phyloP scores from a whole-genome alignment of 1,140 invertebrate species.

The Drosophila orena region DNA sequence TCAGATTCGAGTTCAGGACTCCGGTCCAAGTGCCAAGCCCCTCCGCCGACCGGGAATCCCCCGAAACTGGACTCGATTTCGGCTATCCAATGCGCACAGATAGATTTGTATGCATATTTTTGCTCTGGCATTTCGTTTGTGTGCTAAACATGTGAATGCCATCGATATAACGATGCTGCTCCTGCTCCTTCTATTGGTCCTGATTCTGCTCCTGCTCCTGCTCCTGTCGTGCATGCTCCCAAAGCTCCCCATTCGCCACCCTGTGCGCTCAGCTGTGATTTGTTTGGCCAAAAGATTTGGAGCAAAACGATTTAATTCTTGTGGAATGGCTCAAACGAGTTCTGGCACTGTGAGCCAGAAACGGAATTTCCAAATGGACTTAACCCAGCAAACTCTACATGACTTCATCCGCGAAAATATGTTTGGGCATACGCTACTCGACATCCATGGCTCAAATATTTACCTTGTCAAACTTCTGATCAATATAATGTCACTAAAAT shows the following conservation, averaged over 20 bases:
- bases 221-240: slow-evolving; percentile 2
- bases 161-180: slow-evolving; percentile 76
- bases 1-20: slow-evolving; percentile 69
- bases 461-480: not conserved
- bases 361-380: slow-evolving; percentile 14
- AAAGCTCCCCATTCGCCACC: not conserved
- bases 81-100: slow-evolving; percentile 69
- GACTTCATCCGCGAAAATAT: not conserved
- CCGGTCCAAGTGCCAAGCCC: slow-evolving; percentile 6
- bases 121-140: slow-evolving; percentile 80
- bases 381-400: not conserved
- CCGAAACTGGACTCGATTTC: slow-evolving; percentile 53
- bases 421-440: too few relatives aligned
- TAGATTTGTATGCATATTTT: slow-evolving; percentile 81
- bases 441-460: not conserved
- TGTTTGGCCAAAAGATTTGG: slow-evolving; percentile 58
- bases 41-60: slow-evolving; percentile 6
- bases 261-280: slow-evolving; percentile 67
- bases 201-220: slow-evolving; percentile 37
- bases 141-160: slow-evolving; percentile 79
- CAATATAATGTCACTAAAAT: not conserved
- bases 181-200: slow-evolving; percentile 17
- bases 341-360: slow-evolving; percentile 22
- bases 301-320: slow-evolving; percentile 51
- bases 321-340: slow-evolving; percentile 47